Conservation (phyloP, 2,888 invertebrate genomes). For the Carpatolechia fugitivella region DNA sequence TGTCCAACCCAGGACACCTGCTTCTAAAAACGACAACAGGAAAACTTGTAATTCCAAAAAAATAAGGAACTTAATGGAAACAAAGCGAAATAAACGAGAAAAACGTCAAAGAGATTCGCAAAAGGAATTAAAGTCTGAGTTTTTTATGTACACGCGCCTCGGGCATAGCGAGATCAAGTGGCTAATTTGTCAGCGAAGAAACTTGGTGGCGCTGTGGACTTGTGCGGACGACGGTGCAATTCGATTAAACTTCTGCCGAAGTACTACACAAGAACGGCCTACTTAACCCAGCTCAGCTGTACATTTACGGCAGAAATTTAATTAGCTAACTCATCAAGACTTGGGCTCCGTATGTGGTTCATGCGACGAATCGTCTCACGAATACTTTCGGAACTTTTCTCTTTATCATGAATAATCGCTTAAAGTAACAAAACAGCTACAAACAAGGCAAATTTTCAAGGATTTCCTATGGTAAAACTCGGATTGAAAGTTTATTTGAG, state of each 20-base stretch:
- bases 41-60: slow-evolving; percentile 27
- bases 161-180: slow-evolving; percentile 61
- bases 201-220: slow-evolving; percentile 51
- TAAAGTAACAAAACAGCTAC: slow-evolving; percentile 13
- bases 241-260: slow-evolving; percentile 73
- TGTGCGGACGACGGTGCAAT: slow-evolving; percentile 65
- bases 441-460: background rate
- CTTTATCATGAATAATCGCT: background rate
- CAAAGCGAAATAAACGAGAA: slow-evolving; percentile 42
- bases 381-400: background rate
- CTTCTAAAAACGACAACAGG: slow-evolving; percentile 24
- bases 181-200: slow-evolving; percentile 72
- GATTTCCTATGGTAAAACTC: slow-evolving; percentile 37
- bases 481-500: slow-evolving; percentile 40
- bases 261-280: slow-evolving; percentile 59
- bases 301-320: slow-evolving; percentile 66
- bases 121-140: slow-evolving; percentile 52
- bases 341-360: slow-evolving; percentile 33
- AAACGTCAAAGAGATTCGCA: slow-evolving; percentile 38
- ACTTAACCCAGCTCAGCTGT: slow-evolving; percentile 62
- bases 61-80: slow-evolving; percentile 37
- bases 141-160: slow-evolving; percentile 54
- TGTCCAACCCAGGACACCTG: slow-evolving; percentile 41
- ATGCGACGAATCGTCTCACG: slow-evolving; percentile 15
- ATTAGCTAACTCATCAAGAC: slow-evolving; percentile 65